Percentiles rank a stretch among this genome's conserved stretches.
These are phyloP conservation scores for Aurelia sp. DNA, from an alignment of 30 jellyfish, hydroid and myxozoan genomes.

Conservation along the genomic window DNA sequence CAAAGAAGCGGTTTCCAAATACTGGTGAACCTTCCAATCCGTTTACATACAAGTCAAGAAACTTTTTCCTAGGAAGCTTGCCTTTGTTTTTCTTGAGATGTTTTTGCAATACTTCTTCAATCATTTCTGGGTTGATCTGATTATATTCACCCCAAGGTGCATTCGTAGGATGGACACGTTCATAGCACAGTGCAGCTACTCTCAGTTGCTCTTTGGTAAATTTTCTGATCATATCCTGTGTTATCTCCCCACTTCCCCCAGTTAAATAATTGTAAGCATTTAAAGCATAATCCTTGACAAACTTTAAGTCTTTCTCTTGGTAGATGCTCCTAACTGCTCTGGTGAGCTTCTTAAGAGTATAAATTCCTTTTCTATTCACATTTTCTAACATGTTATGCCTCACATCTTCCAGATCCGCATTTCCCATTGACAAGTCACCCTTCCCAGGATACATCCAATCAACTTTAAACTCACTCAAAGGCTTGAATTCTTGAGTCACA, in stretches of 20 bases:
- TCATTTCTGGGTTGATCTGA: conserved; percentile 7
- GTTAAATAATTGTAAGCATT: conserved; percentile 15
- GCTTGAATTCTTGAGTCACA: conserved; percentile 33
- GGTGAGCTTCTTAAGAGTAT: conserved; percentile 32
- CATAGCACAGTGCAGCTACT: conserved; percentile 53
- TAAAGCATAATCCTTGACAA: conserved; percentile 17
- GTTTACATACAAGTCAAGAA: conserved; percentile 47
- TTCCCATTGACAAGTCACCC: conserved; percentile 88
- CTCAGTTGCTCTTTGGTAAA: conserved; percentile 52
- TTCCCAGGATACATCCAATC: conserved; percentile 89
- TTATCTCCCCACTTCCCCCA: conserved; percentile 35
- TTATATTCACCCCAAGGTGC: conserved; percentile 65
- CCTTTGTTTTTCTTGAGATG: conserved; percentile 40
- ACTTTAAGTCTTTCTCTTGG: conserved; percentile 30
- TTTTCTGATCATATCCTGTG: conserved; percentile 21
- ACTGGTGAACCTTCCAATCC: conserved; percentile 67
- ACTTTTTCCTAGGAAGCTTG: conserved; percentile 20
- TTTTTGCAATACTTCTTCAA: conserved; percentile 5
- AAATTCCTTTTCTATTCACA: conserved; percentile 12
- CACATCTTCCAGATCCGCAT: conserved; percentile 70
- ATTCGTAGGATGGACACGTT: conserved; percentile 68
- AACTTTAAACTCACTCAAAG: conserved; percentile 64
- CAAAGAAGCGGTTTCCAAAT: conserved; percentile 65
- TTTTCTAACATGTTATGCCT: conserved; percentile 19
- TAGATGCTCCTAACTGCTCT: conserved; percentile 13